Base-by-base conservation (phyloP, 2,113 vertebrate genomes). In the Pygoscelis antarcticus region DNA sequence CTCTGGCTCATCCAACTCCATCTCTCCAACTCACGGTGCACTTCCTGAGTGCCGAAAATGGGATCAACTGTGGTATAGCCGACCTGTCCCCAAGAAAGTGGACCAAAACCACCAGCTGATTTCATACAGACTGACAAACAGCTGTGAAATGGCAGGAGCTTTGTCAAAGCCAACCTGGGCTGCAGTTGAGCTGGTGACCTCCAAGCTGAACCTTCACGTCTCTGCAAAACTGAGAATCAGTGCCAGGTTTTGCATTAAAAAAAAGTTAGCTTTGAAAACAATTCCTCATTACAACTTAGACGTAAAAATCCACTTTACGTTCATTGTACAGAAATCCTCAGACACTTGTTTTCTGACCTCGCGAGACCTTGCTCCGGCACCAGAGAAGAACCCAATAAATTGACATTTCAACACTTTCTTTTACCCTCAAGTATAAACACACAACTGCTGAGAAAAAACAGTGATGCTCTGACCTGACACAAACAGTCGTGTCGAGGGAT, bases 391-490 rank as follows among this genome's bases (percentile, higher is more conserved):
- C 66, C 49, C 61, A 79, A 13, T 49, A 66, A 91, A 91, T 3
- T 82, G 87, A 85, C 57, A 85, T 87, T 87, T 96, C 93, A 93
- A 90, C 83, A 82, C 89, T 79, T 70, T 75, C 55, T 76, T 78
- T 65, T n/a, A 60, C 90, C 91, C 91, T 87, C 70, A 40, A 89
- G 54, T 51, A 78, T n/a, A 96, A 97, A 96, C 83, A 94, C 2
- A 4, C 61, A 61, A 49, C 8, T 49, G 44, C 81, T 96, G 94
- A 97, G 91, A 69, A 96, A 93, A 82, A 85, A 4, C 95, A 97
- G 95, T 1, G 46, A 87, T 94, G 93, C 91, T 97, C 83, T 93
- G 93, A 94, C 81, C 93, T 83, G 84, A 96, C 94, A 94, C 40
- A 51, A 82, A 57, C 66, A 76, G 88, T 65, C 3, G 2, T 62